Base-by-base conservation (phyloP, 2,797 vertebrate species). In the Brachyalestes nurse region DNA sequence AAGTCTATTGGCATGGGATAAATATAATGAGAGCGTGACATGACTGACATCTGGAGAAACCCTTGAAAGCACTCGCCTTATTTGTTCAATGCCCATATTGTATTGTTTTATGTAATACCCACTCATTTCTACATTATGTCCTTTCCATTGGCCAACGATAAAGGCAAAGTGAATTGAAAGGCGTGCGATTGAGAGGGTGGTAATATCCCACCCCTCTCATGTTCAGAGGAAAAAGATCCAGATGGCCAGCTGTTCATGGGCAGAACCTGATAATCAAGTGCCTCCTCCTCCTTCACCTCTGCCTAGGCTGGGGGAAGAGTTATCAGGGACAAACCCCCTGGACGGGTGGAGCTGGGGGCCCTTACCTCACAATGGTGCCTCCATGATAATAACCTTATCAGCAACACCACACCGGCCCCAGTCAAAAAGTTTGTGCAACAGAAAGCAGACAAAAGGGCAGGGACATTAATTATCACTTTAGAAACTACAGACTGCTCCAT, bases 351-450 rank as follows among this genome's bases (percentile, higher is more conserved):
- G 82, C 82, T 78, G 83, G 85, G 81, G 69, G 74, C 66, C 81
- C 42, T 80, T 49, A 70, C 62, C 51, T 61, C 77, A 51, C 47
- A 75, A 72, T 86, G 34, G 88, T 72, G 60, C 42, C 38, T 71
- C 23, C 19, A 47, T 80, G 86, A 88, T 89, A 89, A 76, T 66
- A 60, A 65, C 81, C 76, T 86, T 89, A 88, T 88, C 85, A 79
- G 66, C 65, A 45, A 28, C 38, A 67, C 60, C 49, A 72, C 72
- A 82, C 82, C 62, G 79, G 72, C 67, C 71, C 79, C 65, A 42
- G 21, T 55, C 55, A 51, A 40, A 53, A n/a, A 47, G 55, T 28
- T 57, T 19, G 10, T 55, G 38, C 45, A 71, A 45, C 66, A 64
- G 64, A 78, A 79, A 70, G 69, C 38, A 66, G 66, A 71, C 21